Evolutionary conservation across 2,888 invertebrate species (phyloP).

Genomic region (Troides aeacus): DNA sequence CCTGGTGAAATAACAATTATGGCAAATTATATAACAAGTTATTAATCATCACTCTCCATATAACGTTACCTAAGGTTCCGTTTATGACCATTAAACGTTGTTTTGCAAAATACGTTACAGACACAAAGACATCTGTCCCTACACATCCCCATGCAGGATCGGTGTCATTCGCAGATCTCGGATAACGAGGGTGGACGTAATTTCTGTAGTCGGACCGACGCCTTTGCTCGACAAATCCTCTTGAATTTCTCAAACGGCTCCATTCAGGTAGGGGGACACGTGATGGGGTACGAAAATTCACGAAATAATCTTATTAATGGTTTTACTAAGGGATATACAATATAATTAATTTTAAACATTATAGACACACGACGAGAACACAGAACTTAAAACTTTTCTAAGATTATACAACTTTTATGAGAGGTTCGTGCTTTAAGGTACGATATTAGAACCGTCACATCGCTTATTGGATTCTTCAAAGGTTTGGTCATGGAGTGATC

Average conservation of each 20-base stretch:
- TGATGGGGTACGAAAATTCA: constrained; percentile 47
- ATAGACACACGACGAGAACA: background rate
- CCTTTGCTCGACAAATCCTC: constrained; percentile 62
- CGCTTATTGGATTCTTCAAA: too few species aligned
- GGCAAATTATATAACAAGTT: too few species aligned
- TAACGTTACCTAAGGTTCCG: too few species aligned
- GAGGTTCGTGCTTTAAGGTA: too few species aligned
- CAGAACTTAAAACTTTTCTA: too few species aligned
- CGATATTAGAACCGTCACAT: too few species aligned
- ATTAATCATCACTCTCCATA: too few species aligned
- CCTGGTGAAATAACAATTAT: too few species aligned
- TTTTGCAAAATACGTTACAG: constrained; percentile 6
- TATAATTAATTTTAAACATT: constrained; percentile 2
- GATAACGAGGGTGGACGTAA: constrained; percentile 60
- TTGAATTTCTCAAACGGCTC: constrained; percentile 57
- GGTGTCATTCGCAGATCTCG: constrained; percentile 53
- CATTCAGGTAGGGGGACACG: constrained; percentile 39
- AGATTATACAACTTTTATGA: too few species aligned
- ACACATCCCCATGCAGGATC: constrained; percentile 19
- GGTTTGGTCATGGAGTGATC: too few species aligned
- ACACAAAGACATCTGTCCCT: constrained; percentile 14
- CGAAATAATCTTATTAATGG: constrained; percentile 53
- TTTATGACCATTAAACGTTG: too few species aligned
- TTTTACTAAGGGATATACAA: constrained; percentile 14
- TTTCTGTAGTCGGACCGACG: constrained; percentile 53